phyloP scores from a whole-genome alignment of 2,797 vertebrate species.

The Gobio occitaniae region DNA sequence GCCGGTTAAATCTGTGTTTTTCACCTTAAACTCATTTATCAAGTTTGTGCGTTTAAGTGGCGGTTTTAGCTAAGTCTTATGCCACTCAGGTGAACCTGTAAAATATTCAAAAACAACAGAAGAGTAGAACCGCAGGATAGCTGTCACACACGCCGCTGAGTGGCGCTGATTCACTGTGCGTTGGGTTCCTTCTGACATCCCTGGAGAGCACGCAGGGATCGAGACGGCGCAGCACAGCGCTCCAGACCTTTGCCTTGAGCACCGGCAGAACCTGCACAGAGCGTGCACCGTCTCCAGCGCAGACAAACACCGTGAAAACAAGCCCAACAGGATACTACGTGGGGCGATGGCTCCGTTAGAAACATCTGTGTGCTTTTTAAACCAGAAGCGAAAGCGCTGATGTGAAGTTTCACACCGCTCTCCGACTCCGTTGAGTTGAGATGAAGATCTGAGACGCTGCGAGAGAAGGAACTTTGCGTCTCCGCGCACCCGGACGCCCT shows the following conservation, averaged over 20 bases:
- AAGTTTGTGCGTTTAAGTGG: neutral
- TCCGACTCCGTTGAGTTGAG: constrained; percentile 39
- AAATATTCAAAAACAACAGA: neutral
- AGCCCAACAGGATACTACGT: constrained; percentile 11
- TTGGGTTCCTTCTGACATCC: neutral
- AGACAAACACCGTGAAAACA: constrained; percentile 24
- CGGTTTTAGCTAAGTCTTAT: neutral
- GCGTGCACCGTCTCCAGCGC: constrained; percentile 25
- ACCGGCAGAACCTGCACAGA: constrained; percentile 40
- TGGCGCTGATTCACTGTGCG: constrained; percentile 54
- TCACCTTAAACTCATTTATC: neutral
- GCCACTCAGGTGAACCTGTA: neutral
- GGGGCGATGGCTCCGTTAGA: constrained; percentile 3
- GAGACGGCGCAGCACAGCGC: constrained; percentile 44
- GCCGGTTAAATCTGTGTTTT: neutral
- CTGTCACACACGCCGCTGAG: constrained; percentile 43
- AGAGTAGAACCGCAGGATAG: neutral
- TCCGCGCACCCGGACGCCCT: constrained; percentile 27
- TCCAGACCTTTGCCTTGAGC: constrained; percentile 57
- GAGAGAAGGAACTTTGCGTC: constrained; percentile 54
- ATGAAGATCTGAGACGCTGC: constrained; percentile 48
- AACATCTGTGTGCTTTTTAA: constrained; percentile 12
- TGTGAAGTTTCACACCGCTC: constrained; percentile 52
- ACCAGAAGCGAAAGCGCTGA: constrained; percentile 15
- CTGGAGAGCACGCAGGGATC: constrained; percentile 32